Percentiles rank a stretch among this genome's conserved stretches.
Conservation (phyloP, 2,888 invertebrate species). For the Auanema sp. region DNA sequence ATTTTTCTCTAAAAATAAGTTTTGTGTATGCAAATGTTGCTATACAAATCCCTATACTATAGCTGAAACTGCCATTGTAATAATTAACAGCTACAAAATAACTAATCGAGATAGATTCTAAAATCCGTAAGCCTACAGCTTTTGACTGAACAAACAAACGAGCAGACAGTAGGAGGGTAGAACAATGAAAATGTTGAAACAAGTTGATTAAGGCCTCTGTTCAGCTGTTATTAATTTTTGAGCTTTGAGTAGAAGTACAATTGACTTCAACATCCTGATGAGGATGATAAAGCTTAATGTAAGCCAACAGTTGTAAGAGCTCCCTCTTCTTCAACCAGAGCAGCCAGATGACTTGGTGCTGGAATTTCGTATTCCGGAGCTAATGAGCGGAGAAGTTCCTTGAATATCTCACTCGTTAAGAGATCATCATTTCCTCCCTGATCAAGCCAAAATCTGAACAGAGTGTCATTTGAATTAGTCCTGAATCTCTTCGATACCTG, state of each 20-base stretch:
- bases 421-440: constrained; percentile 22
- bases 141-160: too few species aligned
- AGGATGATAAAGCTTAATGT: neutral
- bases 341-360: constrained; percentile 27
- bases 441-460: constrained; percentile 18
- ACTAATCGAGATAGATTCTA: too few species aligned
- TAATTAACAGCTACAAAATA: too few species aligned
- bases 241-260: neutral
- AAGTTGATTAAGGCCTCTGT: too few species aligned
- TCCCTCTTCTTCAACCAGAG: constrained; percentile 22
- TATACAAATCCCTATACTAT: too few species aligned
- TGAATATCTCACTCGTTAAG: constrained; percentile 22
- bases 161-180: too few species aligned
- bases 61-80: too few species aligned
- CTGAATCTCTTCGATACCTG: constrained; percentile 17
- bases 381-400: constrained; percentile 40
- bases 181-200: too few species aligned
- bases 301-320: constrained; percentile 6
- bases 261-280: neutral
- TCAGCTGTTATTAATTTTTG: too few species aligned
- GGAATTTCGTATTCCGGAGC: constrained; percentile 51
- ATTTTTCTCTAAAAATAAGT: too few species aligned
- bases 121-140: too few species aligned
- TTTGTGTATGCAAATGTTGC: too few species aligned
- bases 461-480: neutral